Evolutionary conservation across 2,113 vertebrate genomes (phyloP).

Genomic region (Sturnus vulgaris): DNA sequence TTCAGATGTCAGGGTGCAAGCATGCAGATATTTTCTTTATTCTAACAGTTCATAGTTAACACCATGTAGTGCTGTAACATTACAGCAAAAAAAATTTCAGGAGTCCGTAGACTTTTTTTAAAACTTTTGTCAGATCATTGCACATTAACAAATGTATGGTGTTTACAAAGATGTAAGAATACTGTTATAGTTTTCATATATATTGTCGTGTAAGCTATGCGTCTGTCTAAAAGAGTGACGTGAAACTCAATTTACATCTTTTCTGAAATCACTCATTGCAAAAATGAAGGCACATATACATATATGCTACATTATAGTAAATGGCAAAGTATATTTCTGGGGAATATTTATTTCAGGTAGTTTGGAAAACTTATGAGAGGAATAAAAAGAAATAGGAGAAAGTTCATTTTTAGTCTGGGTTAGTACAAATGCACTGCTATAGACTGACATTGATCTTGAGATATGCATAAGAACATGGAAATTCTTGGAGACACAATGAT

Average conservation of each 20-base stretch:
- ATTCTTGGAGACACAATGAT: background rate
- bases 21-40: background rate
- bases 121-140: background rate
- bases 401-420: background rate
- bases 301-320: background rate
- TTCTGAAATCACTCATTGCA: constrained; percentile 8
- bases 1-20: background rate
- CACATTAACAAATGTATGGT: background rate
- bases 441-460: background rate
- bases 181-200: background rate
- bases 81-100: background rate
- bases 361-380: background rate
- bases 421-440: background rate
- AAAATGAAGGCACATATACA: background rate
- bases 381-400: background rate
- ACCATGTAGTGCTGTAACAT: background rate
- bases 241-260: background rate
- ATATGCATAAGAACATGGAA: background rate
- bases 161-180: background rate
- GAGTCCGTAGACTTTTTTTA: background rate
- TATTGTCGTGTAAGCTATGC: background rate
- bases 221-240: background rate
- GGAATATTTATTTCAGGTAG: background rate
- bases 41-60: background rate
- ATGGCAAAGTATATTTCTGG: background rate